Conservation (phyloP, 2,113 vertebrate genomes). For the Ptilonorhynchus violaceus region DNA sequence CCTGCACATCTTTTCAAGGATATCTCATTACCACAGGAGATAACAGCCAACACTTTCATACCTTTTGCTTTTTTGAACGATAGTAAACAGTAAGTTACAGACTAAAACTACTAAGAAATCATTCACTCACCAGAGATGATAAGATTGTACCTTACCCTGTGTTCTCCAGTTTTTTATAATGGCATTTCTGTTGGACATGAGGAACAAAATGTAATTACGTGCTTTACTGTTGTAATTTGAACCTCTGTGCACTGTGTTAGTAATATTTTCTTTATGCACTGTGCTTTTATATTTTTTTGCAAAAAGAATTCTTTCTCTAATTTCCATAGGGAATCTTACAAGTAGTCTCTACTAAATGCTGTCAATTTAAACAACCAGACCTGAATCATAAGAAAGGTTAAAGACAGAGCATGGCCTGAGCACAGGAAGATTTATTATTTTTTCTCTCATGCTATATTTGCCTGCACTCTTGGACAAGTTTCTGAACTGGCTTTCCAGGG, state of each 20-base stretch:
- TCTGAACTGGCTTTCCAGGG: not conserved
- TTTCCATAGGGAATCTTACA: not conserved
- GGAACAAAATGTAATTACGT: not conserved
- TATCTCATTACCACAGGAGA: not conserved
- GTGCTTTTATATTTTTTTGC: not conserved
- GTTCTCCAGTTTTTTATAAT: not conserved
- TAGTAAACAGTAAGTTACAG: not conserved
- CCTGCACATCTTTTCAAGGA: not conserved
- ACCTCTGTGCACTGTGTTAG: not conserved
- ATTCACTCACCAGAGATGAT: not conserved
- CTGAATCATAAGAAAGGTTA: not conserved
- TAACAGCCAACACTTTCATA: not conserved
- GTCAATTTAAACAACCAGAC: not conserved
- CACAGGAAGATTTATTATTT: not conserved
- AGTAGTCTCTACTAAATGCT: not conserved
- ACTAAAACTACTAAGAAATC: not conserved
- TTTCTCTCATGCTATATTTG: not conserved
- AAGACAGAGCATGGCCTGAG: not conserved
- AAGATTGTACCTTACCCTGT: not conserved
- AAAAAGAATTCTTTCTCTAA: not conserved
- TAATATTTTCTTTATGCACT: not conserved
- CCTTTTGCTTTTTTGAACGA: not conserved
- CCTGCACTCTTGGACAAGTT: not conserved
- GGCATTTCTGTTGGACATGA: not conserved
- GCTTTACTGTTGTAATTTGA: not conserved